Conservation (phyloP, 2,113 vertebrate species). For the Scophthalmus maximus region DNA sequence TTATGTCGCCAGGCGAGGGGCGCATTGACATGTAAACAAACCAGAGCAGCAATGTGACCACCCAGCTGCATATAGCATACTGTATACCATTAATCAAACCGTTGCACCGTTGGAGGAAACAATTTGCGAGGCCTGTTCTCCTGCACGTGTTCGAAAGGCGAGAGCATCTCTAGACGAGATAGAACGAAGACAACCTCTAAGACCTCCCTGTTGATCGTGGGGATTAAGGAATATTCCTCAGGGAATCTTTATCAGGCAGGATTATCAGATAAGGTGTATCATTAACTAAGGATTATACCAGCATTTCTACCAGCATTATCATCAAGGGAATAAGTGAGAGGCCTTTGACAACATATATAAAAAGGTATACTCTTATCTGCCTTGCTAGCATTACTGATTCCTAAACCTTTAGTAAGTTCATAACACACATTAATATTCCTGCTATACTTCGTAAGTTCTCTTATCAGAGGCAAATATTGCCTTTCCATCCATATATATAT, state of each 20-base stretch:
- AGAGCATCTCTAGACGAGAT: conserved; percentile 41
- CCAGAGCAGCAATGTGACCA: conserved; percentile 20
- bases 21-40: conserved; percentile 30
- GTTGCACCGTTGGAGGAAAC: neutral
- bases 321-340: conserved; percentile 41
- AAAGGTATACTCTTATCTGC: neutral
- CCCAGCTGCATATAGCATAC: neutral
- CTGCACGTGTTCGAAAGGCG: conserved; percentile 29
- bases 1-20: neutral
- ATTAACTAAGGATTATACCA: conserved; percentile 77
- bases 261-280: conserved; percentile 80
- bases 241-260: conserved; percentile 70
- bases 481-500: too few relatives aligned
- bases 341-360: neutral
- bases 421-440: neutral
- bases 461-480: too few relatives aligned
- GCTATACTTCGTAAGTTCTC: too few relatives aligned
- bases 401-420: neutral
- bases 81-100: conserved; percentile 22
- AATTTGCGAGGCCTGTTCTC: neutral
- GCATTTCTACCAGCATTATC: conserved; percentile 39
- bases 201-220: conserved; percentile 44
- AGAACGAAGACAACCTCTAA: conserved; percentile 39
- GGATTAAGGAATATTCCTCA: conserved; percentile 67
- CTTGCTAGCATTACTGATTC: neutral